Base-by-base conservation (phyloP, 2,113 vertebrate species). In the Ascaphus truei region DNA sequence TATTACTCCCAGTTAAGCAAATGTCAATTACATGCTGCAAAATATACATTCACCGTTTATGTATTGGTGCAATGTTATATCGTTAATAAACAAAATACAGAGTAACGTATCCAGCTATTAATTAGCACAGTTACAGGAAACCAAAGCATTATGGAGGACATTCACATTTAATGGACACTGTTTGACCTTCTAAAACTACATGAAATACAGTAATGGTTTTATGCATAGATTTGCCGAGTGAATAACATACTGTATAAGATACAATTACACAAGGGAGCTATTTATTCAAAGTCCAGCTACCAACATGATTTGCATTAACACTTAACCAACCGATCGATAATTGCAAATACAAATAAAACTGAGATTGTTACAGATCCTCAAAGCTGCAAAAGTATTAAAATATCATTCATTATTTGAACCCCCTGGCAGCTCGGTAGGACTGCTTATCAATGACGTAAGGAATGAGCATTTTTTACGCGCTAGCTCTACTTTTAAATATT, bases 131-230 rank as follows among this genome's bases (percentile, higher is more conserved):
- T 7, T 7, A 30, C 52, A 58, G 53, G 26, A 61, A 20, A 30
- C 45, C 16, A 12, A 18, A 18, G 8, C 7, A 29, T 47, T 27
- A 36, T 34, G 33, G 29, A 48, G 27, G 29, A 25, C n/a, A n/a
- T 26, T 68, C 64, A 50, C 65, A 68, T 59, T 68, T 37, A 50
- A 13, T 37, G 37, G 48, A 50, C 66, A 60, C 6, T 27, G 55
- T 26, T 20, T 68, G 66, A 68, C 55, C 66, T 68, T 68, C 34
- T 59, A 25, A 68, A 60, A 45, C 36, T 16, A 59, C 36, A 37
- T 60, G 66, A 39, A 59, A 22, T 39, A 37, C n/a, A 59, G 43
- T 48, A 68, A 47, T 68, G 50, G 52, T 20, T 48, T 57, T 36
- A 50, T 47, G 41, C 43, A 68, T 27, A 59, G 27, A 58, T 58